Percentiles rank a stretch among this genome's conserved stretches.
These are phyloP conservation scores for Troides aeacus DNA, from an alignment of 2,888 invertebrate species.

Conservation along the genomic window DNA sequence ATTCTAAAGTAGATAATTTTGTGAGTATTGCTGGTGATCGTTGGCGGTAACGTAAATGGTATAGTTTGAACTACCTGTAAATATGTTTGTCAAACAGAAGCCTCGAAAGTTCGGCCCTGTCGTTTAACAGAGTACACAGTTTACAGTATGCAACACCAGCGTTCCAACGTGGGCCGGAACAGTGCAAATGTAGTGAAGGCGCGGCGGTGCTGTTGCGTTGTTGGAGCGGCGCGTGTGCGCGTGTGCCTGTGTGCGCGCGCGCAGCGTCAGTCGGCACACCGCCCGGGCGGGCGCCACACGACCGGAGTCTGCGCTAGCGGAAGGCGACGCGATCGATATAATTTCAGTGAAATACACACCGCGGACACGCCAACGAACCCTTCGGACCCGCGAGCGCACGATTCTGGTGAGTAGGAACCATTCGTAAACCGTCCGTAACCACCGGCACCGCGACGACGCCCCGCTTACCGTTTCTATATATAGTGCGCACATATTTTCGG, in stretches of 20 bases:
- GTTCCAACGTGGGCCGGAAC: constrained; percentile 1
- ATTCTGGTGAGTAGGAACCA: constrained; percentile 69
- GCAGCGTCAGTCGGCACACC: constrained; percentile 73
- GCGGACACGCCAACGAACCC: constrained; percentile 61
- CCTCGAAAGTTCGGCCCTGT: background rate
- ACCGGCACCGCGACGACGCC: constrained; percentile 29
- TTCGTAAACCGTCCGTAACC: constrained; percentile 19
- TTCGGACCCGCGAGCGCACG: constrained; percentile 65
- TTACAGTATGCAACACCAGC: background rate
- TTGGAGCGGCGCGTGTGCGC: constrained; percentile 30
- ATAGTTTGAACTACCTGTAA: too few species aligned
- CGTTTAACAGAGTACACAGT: background rate
- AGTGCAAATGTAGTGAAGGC: constrained; percentile 21
- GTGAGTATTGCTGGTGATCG: too few species aligned
- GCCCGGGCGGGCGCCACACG: constrained; percentile 80
- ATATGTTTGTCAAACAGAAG: background rate
- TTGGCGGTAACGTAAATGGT: too few species aligned
- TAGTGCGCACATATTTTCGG: constrained; percentile 66
- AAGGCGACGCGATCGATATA: constrained; percentile 61
- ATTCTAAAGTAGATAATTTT: background rate
- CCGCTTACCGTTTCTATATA: constrained; percentile 47
- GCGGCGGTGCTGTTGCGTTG: constrained; percentile 25
- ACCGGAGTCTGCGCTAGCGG: constrained; percentile 77
- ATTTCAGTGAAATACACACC: constrained; percentile 68
- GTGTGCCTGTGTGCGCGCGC: constrained; percentile 40